Evolutionary conservation across 2,888 invertebrate species (phyloP), one percentile per base, ranked within the genome.

Genomic region (Scrobipalpa atriplicella): DNA sequence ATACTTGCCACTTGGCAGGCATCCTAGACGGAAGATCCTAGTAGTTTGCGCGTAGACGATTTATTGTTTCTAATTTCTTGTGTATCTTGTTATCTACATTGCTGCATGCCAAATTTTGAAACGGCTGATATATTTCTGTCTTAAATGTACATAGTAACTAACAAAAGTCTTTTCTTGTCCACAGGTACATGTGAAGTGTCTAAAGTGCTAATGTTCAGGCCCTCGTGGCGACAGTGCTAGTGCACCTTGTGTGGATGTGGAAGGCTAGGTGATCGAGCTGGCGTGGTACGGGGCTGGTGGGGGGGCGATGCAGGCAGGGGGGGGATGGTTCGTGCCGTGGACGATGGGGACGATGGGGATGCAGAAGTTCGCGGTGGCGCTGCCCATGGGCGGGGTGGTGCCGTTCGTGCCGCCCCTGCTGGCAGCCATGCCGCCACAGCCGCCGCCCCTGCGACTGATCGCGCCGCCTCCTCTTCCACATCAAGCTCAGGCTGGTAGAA

Each of bases 211-310:
- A 70, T 75, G 68, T 71, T 68, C 66, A 29, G n/a, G 73, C 75
- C 76, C 72, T 67, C 67, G 73, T 74, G 75, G 80, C 75, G 77
- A 72, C 70, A 74, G 85, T 81, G 78, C 70, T 71, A 73, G 78
- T 78, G 81, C 71, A 76, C 77, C 43, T 74, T 75, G 81, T 74
- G 80, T 88, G 84, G 76, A 89, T 89, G 90, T 83, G 88, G 85
- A 75, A 75, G 76, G 75, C 68, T 72, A 85, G 85, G 75, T 85
- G 85, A 87, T 87, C 89, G 87, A 79, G 84, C 91, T 92, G 92
- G 92, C 92, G 90, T 92, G 92, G 92, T 92, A 91, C 92, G 89
- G 92, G 78, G 80, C 81, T 75, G 83, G 84, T 61, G 86, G 85
- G 77, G 90, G 89, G 78, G 89, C 87, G 78, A 90, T 90, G 89